Conservation (phyloP, 2,113 vertebrate genomes). For the Grammomys dolichurus region DNA sequence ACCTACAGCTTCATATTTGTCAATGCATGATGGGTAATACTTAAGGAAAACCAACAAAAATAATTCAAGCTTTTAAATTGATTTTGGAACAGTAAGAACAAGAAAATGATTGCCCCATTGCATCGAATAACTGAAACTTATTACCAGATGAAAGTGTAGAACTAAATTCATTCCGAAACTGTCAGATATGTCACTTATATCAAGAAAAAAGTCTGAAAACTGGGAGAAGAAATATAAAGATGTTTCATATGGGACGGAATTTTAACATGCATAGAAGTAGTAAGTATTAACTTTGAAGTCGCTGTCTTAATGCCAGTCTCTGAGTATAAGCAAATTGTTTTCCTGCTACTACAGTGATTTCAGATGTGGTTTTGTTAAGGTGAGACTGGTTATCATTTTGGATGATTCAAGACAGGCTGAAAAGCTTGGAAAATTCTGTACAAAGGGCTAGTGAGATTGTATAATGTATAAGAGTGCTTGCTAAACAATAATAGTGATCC, state of each 20-base stretch:
- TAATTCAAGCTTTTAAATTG: constrained; percentile 66
- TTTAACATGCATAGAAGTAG: background rate
- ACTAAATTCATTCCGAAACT: constrained; percentile 65
- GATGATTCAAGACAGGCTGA: background rate
- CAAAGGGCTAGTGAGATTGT: background rate
- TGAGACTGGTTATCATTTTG: background rate
- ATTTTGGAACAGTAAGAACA: constrained; percentile 62
- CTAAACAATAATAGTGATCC: background rate
- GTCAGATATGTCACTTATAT: constrained; percentile 64
- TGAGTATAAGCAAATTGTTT: constrained; percentile 45
- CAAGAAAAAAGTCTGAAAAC: constrained; percentile 3
- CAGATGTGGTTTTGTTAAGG: constrained; percentile 18
- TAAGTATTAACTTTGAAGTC: constrained; percentile 55
- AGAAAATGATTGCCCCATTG: constrained; percentile 66
- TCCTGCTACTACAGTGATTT: constrained; percentile 33
- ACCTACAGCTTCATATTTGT: constrained; percentile 52
- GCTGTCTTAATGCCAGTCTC: constrained; percentile 2
- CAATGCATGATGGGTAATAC: background rate
- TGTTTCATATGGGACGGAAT: constrained; percentile 16
- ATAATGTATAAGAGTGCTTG: background rate
- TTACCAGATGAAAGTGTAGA: constrained; percentile 57
- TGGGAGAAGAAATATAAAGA: constrained; percentile 42
- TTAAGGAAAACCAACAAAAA: constrained; percentile 59
- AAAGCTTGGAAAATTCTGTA: background rate
- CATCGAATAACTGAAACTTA: constrained; percentile 59